Conservation (phyloP, 2,797 vertebrate species). For the Acestrorhynchus altus region DNA sequence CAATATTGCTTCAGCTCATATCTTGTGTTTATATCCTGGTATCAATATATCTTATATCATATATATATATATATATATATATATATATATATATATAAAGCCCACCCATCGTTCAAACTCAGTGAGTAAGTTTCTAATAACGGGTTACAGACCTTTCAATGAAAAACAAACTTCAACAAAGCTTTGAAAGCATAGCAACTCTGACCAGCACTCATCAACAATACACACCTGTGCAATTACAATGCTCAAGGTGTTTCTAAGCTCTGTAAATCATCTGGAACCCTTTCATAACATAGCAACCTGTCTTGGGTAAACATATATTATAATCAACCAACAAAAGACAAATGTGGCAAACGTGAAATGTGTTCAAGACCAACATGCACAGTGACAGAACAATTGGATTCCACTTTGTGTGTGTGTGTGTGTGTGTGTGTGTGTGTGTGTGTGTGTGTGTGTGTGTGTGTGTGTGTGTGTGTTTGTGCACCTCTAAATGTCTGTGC, state of each 20-base stretch:
- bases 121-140: no score
- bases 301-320: slow-evolving; percentile 6
- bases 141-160: background rate
- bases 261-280: background rate
- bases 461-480: slow-evolving; percentile 47
- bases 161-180: no score
- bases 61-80: no score
- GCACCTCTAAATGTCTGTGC: slow-evolving; percentile 5
- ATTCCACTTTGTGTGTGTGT: slow-evolving; percentile 23
- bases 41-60: no score
- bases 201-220: background rate
- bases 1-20: no score
- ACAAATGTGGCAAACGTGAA: background rate
- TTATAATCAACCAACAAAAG: background rate
- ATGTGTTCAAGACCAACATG: slow-evolving; percentile 33
- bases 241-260: background rate
- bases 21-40: no score
- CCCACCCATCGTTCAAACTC: no score
- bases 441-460: slow-evolving; percentile 16
- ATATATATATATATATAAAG: no score
- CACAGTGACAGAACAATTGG: slow-evolving; percentile 53
- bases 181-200: background rate
- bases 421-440: slow-evolving; percentile 56
- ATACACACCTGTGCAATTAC: background rate
- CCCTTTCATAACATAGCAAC: background rate